Evolutionary conservation across 2,888 invertebrate genomes (phyloP).

Genomic region (Globia sparganii): DNA sequence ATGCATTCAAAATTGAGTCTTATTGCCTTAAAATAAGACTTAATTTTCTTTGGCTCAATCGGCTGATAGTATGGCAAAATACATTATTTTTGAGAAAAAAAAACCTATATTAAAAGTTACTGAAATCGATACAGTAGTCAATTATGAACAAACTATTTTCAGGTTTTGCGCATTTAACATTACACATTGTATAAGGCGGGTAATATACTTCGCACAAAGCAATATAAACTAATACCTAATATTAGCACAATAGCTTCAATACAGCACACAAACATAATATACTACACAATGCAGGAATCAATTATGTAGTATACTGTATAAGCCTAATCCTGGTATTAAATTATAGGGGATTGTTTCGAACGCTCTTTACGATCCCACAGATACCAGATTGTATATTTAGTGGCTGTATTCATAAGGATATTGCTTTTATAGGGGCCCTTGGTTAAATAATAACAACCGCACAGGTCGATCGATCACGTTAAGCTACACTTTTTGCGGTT

Average conservation of each 20-base stretch:
- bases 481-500: neutral
- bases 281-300: slow-evolving; percentile 37
- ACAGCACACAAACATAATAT: neutral
- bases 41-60: too few relatives aligned
- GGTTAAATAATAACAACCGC: too few relatives aligned
- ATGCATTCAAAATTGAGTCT: too few relatives aligned
- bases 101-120: too few relatives aligned
- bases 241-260: slow-evolving; percentile 8
- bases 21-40: too few relatives aligned
- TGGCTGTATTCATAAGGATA: neutral
- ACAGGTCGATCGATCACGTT: neutral
- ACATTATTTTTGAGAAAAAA: too few relatives aligned
- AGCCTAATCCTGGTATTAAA: slow-evolving; percentile 21
- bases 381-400: slow-evolving; percentile 14
- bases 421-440: slow-evolving; percentile 9
- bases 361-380: neutral
- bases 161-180: too few relatives aligned
- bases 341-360: neutral
- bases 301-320: slow-evolving; percentile 33
- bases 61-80: too few relatives aligned
- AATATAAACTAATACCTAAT: slow-evolving; percentile 12
- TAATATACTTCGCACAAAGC: slow-evolving; percentile 8
- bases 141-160: too few relatives aligned
- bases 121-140: too few relatives aligned
- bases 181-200: too few relatives aligned